phyloP scores from a whole-genome alignment of 2,113 vertebrate species.

The Notothenia rossii region DNA sequence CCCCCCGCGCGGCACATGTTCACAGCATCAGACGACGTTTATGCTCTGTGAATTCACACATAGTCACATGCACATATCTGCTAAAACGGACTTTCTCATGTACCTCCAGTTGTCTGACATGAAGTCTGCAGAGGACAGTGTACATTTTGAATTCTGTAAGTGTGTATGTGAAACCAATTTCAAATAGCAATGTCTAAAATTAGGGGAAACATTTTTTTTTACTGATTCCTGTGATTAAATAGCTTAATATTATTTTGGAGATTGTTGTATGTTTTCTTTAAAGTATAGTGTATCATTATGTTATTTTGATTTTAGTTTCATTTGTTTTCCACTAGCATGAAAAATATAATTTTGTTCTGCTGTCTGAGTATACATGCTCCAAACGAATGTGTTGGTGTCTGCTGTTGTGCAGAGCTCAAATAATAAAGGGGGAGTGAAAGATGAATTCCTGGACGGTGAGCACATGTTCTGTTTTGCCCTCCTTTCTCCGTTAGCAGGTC shows the following conservation, averaged over 20 bases:
- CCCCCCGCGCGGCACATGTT: conserved; percentile 42
- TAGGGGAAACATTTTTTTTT: not conserved
- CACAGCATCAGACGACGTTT: conserved; percentile 39
- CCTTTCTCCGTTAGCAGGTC: conserved; percentile 48
- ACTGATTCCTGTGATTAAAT: not conserved
- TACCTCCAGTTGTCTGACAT: conserved; percentile 1
- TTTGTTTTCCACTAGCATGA: not conserved
- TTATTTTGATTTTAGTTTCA: not conserved
- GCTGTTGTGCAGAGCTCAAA: conserved; percentile 52
- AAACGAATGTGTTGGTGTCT: conserved; percentile 3
- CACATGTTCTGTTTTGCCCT: conserved; percentile 68
- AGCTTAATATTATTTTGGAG: not conserved
- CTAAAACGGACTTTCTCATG: conserved; percentile 10
- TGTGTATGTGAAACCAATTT: not conserved
- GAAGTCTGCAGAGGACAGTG: conserved; percentile 1
- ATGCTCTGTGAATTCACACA: not conserved
- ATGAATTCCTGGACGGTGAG: conserved; percentile 75
- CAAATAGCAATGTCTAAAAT: not conserved
- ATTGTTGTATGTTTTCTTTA: not conserved
- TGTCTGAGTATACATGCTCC: not conserved
- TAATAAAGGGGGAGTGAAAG: conserved; percentile 64
- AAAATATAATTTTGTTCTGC: too few species aligned
- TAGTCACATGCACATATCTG: not conserved
- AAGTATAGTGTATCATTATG: not conserved
- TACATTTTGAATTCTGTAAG: not conserved